Conservation (phyloP, 2,113 vertebrate species). For the Podarcis cretensis region DNA sequence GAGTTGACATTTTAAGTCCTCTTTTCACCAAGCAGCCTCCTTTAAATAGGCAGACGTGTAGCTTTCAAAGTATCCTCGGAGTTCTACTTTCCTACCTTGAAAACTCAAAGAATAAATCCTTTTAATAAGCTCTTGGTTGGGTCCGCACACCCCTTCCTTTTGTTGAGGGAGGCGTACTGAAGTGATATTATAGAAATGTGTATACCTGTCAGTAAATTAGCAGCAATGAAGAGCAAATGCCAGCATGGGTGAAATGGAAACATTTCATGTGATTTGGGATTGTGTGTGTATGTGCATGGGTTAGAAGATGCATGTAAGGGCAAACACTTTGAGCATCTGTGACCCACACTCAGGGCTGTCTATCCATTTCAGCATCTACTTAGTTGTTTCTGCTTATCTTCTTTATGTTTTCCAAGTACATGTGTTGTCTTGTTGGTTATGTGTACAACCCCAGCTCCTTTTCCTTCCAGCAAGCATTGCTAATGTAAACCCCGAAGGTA, state of each 20-base stretch:
- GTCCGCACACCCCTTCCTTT: slow-evolving; percentile 20
- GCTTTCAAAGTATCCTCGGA: slow-evolving; percentile 50
- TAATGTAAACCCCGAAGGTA: too few species aligned
- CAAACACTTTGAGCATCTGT: slow-evolving; percentile 45
- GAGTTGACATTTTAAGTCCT: not conserved
- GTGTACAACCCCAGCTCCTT: not conserved
- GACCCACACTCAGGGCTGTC: not conserved
- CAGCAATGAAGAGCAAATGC: slow-evolving; percentile 48
- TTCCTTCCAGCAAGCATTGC: not conserved
- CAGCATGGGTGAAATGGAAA: slow-evolving; percentile 61
- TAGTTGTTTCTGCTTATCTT: not conserved
- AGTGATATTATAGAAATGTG: slow-evolving; percentile 69
- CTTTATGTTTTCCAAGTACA: not conserved
- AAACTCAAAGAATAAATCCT: slow-evolving; percentile 67
- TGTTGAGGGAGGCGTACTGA: slow-evolving; percentile 64
- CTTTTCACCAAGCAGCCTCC: not conserved
- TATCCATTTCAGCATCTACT: not conserved
- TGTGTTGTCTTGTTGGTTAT: not conserved
- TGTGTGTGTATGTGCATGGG: not conserved
- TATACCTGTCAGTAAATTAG: slow-evolving; percentile 71
- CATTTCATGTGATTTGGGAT: not conserved
- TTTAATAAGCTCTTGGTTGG: slow-evolving; percentile 66
- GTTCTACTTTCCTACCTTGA: slow-evolving; percentile 59
- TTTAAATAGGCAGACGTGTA: slow-evolving; percentile 10
- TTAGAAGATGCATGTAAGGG: slow-evolving; percentile 52